These are phyloP conservation scores for Melierax canorus DNA, from an alignment of 2,113 vertebrate genomes.

Conservation along the genomic window DNA sequence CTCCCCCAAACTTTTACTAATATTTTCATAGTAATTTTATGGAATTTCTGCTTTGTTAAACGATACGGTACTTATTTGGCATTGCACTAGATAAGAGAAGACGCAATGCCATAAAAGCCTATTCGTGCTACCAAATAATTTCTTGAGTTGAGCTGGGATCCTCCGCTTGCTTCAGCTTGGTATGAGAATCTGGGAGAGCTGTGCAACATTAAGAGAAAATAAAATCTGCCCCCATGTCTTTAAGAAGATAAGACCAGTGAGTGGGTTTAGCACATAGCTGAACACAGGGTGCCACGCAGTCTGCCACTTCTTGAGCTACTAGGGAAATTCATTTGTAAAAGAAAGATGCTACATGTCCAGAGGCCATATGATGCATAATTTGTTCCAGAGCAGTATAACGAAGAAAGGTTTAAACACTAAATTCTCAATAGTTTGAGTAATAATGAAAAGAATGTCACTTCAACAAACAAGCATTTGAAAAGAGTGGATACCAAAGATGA, in stretches of 20 bases:
- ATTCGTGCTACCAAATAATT: neutral
- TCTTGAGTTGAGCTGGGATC: neutral
- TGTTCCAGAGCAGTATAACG: neutral
- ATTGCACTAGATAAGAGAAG: neutral
- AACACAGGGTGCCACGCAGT: neutral
- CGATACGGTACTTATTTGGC: neutral
- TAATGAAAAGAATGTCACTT: neutral
- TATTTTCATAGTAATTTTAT: neutral
- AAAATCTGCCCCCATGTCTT: neutral
- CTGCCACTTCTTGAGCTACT: neutral
- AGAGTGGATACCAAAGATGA: neutral
- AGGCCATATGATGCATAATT: neutral
- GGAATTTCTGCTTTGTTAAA: slow-evolving; percentile 1
- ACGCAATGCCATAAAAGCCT: neutral
- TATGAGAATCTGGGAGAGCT: neutral
- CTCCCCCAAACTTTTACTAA: neutral
- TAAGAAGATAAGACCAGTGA: neutral
- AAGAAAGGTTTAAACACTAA: neutral
- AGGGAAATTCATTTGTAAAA: neutral
- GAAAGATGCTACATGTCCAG: neutral
- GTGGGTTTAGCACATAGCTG: neutral
- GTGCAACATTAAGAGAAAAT: neutral
- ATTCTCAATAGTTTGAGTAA: neutral
- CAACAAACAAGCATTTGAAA: neutral
- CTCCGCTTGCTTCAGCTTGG: neutral